Evolutionary conservation across 1,140 invertebrate genomes (phyloP).

Genomic region (Pteromalus puparum): DNA sequence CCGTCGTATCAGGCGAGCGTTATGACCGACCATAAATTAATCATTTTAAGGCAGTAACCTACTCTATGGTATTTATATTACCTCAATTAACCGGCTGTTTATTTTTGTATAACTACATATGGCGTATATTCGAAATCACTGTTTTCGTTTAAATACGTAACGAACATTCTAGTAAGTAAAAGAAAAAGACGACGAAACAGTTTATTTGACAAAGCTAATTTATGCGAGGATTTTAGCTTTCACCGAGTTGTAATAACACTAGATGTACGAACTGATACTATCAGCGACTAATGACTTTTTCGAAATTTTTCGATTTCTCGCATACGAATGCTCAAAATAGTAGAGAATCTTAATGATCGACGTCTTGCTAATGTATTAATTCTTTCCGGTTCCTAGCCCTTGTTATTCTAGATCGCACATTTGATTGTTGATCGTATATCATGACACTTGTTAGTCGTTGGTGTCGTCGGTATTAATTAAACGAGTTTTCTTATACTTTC

Average conservation of each 20-base stretch:
- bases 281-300: not conserved
- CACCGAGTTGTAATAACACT: conserved; percentile 1
- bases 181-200: not conserved
- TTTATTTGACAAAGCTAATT: not conserved
- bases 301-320: not conserved
- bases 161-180: not conserved
- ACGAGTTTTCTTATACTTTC: conserved; percentile 17
- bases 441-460: too few species aligned
- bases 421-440: not conserved
- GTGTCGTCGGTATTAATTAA: conserved; percentile 11
- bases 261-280: not conserved
- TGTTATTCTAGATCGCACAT: not conserved
- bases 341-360: too few species aligned
- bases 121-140: too few species aligned
- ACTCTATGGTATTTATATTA: not conserved
- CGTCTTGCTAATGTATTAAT: too few species aligned
- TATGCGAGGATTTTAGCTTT: not conserved
- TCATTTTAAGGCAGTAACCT: not conserved
- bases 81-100: not conserved
- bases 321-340: not conserved
- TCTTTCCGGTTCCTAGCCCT: not conserved
- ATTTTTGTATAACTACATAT: not conserved
- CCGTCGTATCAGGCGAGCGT: not conserved
- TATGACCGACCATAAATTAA: not conserved
- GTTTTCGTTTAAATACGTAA: too few species aligned